These are phyloP conservation scores for Drosophila merina DNA, from an alignment of 2,888 invertebrate genomes.

Conservation along the genomic window DNA sequence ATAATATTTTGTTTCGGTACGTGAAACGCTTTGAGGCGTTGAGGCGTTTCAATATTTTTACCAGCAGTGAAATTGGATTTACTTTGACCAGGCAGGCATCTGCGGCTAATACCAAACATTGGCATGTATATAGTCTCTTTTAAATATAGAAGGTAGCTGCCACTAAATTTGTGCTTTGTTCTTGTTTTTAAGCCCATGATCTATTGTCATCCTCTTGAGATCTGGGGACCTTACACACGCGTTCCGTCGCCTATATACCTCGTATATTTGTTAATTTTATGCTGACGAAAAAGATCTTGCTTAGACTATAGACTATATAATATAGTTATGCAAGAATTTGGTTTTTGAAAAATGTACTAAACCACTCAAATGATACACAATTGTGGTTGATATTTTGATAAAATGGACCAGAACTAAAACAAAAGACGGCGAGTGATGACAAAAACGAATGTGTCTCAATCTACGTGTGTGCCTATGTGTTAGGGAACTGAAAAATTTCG, in stretches of 20 bases:
- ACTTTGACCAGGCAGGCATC: constrained; percentile 29
- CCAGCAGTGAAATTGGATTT: constrained; percentile 21
- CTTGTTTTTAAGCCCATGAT: constrained; percentile 33
- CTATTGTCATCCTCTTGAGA: constrained; percentile 38
- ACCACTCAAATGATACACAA: constrained; percentile 39
- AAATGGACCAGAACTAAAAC: constrained; percentile 51
- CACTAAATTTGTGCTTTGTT: constrained; percentile 28
- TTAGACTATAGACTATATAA: constrained; percentile 25
- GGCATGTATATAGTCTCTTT: constrained; percentile 20
- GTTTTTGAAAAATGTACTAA: constrained; percentile 31
- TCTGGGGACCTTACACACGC: constrained; percentile 37
- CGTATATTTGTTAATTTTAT: constrained; percentile 14
- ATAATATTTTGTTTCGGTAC: constrained; percentile 29
- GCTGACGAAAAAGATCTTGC: constrained; percentile 15
- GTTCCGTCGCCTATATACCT: constrained; percentile 13
- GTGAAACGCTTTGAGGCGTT: constrained; percentile 19
- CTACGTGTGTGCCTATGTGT: constrained; percentile 29
- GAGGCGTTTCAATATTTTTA: constrained; percentile 16
- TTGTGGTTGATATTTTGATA: constrained; percentile 53
- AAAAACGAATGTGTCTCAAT: constrained; percentile 51
- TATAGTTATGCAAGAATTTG: constrained; percentile 35
- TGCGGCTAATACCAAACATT: constrained; percentile 7
- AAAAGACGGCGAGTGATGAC: constrained; percentile 55
- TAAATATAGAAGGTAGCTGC: constrained; percentile 37
- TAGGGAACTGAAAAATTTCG: constrained; percentile 56